Percentiles rank a stretch among this genome's conserved stretches.
Conservation (phyloP, 1,140 invertebrate species). For the Drosophila oshimai region DNA sequence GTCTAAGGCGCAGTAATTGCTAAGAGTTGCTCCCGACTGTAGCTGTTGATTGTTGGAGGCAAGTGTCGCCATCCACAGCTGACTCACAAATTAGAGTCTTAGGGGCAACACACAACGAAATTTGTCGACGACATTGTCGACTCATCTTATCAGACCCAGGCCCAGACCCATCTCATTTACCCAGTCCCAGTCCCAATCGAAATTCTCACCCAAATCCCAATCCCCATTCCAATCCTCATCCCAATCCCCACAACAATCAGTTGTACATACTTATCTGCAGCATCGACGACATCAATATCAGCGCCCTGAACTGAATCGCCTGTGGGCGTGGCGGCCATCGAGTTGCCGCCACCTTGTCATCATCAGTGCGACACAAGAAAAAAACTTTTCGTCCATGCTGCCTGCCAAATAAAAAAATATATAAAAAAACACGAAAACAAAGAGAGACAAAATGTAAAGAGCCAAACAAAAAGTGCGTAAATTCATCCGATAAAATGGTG, state of each 20-base stretch:
- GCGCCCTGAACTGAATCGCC: constrained; percentile 55
- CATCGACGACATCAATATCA: constrained; percentile 52
- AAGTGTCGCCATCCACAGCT: constrained; percentile 12
- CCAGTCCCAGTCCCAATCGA: too few species aligned
- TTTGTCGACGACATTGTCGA: constrained; percentile 35
- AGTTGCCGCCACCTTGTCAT: not conserved
- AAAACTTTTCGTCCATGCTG: constrained; percentile 33
- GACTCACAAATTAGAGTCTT: constrained; percentile 30
- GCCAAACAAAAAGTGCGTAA: constrained; percentile 47
- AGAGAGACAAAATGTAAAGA: not conserved
- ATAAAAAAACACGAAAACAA: not conserved
- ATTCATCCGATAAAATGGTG: constrained; percentile 63
- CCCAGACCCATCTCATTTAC: not conserved
- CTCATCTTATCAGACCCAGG: not conserved
- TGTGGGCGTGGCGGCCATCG: constrained; percentile 1
- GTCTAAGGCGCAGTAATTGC: constrained; percentile 70
- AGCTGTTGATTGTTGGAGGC: constrained; percentile 57
- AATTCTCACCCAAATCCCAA: too few species aligned
- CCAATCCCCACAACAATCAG: not conserved
- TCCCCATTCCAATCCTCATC: not conserved
- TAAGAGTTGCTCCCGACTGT: constrained; percentile 49
- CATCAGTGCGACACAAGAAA: not conserved
- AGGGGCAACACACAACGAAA: constrained; percentile 18
- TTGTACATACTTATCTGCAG: constrained; percentile 3
- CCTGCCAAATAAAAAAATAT: not conserved